Conservation (phyloP, 2,113 vertebrate species). For the Eolophus roseicapilla region DNA sequence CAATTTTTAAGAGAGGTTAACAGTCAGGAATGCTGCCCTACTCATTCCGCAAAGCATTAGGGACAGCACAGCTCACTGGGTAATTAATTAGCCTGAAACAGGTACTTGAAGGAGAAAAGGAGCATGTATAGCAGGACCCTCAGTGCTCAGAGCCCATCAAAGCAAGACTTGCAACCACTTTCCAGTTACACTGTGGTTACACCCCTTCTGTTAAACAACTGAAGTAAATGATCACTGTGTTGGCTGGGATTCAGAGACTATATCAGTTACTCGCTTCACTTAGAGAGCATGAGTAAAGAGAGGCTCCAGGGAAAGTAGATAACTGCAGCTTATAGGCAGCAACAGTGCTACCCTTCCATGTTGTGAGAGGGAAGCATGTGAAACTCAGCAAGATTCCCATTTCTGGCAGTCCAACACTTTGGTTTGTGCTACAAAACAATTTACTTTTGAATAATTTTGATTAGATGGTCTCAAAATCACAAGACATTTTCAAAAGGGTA, state of each 20-base stretch:
- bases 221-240: background rate
- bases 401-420: background rate
- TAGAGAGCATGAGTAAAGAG: background rate
- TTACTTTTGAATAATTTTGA: background rate
- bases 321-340: background rate
- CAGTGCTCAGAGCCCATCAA: background rate
- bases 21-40: background rate
- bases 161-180: background rate
- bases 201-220: background rate
- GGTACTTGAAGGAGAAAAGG: background rate
- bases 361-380: background rate
- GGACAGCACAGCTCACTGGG: background rate
- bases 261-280: background rate
- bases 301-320: background rate
- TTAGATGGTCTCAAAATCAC: background rate
- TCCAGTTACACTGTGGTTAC: background rate
- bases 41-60: background rate
- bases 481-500: background rate
- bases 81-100: background rate
- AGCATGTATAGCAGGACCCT: background rate
- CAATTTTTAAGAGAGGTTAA: background rate
- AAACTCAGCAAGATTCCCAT: background rate
- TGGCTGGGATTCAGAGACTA: background rate
- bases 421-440: background rate
- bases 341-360: background rate